Evolutionary conservation across 1,140 invertebrate species (phyloP), one percentile per base, ranked within the genome.

Genomic region (Planococcus citri): DNA sequence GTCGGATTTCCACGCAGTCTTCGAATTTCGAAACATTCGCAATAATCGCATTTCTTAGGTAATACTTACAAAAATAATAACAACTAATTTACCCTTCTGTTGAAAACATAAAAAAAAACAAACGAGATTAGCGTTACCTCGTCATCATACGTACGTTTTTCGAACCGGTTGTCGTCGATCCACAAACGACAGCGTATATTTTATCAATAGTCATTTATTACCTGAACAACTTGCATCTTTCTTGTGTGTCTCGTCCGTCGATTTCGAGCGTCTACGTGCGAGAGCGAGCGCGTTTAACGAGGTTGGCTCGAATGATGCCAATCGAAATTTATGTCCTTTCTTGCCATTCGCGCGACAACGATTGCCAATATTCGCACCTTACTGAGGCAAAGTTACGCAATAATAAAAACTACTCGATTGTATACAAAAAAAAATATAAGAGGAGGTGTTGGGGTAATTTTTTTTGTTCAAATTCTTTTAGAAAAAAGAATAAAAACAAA

Each of bases 321-420:
- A 64, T 64, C 25, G 60, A 22, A 64, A 25, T 17, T 64, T 25
- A 24, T 64, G 21, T 64, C 22, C 22, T 27, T 64, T 64, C 41
- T 51, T 24, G 60, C 60, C 60, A 64, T 24, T 64, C 21, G 51
- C 25, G 60, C 60, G 20, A 60, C 60, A 64, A 64, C 60, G 60
- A 25, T 24, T 64, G 60, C 60, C 60, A 64, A 64, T 64, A 64
- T 64, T 64, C 60, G 60, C 60, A 64, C 60, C 60, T 64, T 64
- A 64, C 60, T 64, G 60, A 64, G 60, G 60, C 60, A 64, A 64
- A 64, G 60, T 64, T 64, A 64, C 10, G 60, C 60, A 64, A 64
- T 64, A 64, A 64, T 64, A 17, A 64, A 64, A 64, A 64, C 60
- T 2, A 25, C 25, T 64, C 60, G 60, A 64, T 64, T 64, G 25